Percentiles rank a stretch among this genome's conserved stretches.
Conservation (phyloP, 1,140 invertebrate species). For the Zaprionus davidi region DNA sequence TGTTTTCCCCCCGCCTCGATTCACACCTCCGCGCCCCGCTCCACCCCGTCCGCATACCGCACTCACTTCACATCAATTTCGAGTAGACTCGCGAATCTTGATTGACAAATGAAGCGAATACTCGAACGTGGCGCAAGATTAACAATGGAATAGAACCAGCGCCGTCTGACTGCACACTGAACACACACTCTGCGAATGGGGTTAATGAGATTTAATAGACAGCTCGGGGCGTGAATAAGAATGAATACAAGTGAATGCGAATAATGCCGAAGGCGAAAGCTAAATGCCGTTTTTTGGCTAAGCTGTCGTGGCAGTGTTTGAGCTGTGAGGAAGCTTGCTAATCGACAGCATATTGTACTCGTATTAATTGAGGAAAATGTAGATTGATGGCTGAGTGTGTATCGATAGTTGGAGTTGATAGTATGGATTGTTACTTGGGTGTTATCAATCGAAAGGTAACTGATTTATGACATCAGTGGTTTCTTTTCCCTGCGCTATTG, state of each 20-base stretch:
- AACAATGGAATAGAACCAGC: conserved; percentile 51
- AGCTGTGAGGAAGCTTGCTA: not conserved
- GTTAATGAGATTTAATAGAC: conserved; percentile 47
- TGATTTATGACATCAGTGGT: too few relatives aligned
- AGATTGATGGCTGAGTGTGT: not conserved
- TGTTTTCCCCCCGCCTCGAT: not conserved
- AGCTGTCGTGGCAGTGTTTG: not conserved
- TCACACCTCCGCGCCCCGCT: not conserved
- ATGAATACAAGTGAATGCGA: not conserved
- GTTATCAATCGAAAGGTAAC: not conserved
- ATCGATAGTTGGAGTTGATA: not conserved
- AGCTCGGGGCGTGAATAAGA: not conserved
- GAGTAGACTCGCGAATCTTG: conserved; percentile 23
- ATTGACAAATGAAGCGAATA: conserved; percentile 69
- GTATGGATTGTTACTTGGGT: not conserved
- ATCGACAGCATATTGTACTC: not conserved
- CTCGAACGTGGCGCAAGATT: conserved; percentile 50
- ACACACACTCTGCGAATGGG: conserved; percentile 5
- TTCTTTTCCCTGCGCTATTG: not conserved
- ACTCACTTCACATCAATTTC: conserved; percentile 3
- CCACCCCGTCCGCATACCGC: not conserved
- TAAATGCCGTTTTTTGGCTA: not conserved
- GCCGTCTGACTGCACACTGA: not conserved
- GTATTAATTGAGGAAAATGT: not conserved
- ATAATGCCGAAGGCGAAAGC: not conserved